phyloP scores from a whole-genome alignment of 2,888 invertebrate species.

The Meghimatium bilineatum region DNA sequence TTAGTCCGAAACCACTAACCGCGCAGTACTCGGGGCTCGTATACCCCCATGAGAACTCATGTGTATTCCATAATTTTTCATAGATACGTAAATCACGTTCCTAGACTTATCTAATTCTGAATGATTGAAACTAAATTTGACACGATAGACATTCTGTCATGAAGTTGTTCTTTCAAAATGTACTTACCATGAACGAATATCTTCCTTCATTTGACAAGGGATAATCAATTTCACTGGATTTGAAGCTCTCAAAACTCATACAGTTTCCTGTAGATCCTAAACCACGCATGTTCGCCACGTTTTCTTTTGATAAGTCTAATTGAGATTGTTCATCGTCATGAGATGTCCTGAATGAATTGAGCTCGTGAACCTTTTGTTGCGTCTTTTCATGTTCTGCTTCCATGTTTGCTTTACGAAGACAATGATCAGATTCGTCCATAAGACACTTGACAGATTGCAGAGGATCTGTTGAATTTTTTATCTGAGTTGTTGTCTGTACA shows the following conservation, averaged over 20 bases:
- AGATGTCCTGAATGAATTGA: neutral
- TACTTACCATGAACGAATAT: slow-evolving; percentile 13
- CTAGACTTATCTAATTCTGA: no score
- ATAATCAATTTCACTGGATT: neutral
- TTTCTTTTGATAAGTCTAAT: neutral
- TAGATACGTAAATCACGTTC: no score
- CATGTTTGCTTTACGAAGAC: neutral
- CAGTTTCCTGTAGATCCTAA: neutral
- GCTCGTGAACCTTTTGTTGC: neutral
- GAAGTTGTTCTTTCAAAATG: no score
- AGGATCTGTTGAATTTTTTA: no score
- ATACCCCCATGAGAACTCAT: no score
- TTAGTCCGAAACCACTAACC: no score
- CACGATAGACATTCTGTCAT: no score
- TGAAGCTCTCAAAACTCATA: neutral
- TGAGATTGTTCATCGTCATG: neutral
- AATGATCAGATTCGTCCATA: neutral
- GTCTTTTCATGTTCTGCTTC: neutral
- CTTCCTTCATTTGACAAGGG: neutral
- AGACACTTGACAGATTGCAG: no score
- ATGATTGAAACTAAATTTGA: no score
- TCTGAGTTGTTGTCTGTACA: neutral
- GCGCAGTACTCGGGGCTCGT: no score
- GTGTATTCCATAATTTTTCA: no score
- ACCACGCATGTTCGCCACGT: neutral